Base-by-base conservation (phyloP, 2,797 vertebrate species). In the Gallinago stenura region DNA sequence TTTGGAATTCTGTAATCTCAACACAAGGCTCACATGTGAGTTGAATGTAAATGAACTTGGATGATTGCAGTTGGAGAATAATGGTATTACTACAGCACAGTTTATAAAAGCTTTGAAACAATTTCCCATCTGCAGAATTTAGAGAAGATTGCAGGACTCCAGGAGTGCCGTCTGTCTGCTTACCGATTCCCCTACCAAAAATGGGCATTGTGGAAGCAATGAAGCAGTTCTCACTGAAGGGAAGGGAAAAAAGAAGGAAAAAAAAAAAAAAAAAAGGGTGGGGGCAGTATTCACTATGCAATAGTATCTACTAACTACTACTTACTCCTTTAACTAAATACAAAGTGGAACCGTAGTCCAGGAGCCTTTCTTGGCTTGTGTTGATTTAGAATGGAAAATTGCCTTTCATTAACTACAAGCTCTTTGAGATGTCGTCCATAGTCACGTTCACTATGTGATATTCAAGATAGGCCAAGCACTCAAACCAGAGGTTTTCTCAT, bases 61-160 rank as follows among this genome's bases (percentile, higher is more conserved):
- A 85, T 92, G 84, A 78, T 50, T 93, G 90, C 93, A 88, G 93
- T 93, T 91, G 95, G 94, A 95, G 91, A 89, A 70, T 83, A 93
- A 87, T 72, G 66, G 24, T 56, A 69, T 87, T 92, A 73, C 70
- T 39, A 48, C 80, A 89, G 66, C 70, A 48, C 51, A 58, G 46
- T 28, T 15, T 65, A 66, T 82, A 79, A 94, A 93, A 72, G 70
- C 88, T 93, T 83, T 84, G 92, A 94, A 92, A 89, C 94, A 81
- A 33, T 97, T 98, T 97, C 93, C 97, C 96, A 97, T 98, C 96
- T 98, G 97, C 97, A 95, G 90, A 95, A 95, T 97, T 69, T 77
- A 87, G 88, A 87, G 78, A 92, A 97, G 94, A 79, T 60, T 97
- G 96, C 81, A 91, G 94, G 94, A 87, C 95, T 97, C 88, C 94